Conservation (phyloP, 2,113 vertebrate genomes). For the Nansenia antarctica region DNA sequence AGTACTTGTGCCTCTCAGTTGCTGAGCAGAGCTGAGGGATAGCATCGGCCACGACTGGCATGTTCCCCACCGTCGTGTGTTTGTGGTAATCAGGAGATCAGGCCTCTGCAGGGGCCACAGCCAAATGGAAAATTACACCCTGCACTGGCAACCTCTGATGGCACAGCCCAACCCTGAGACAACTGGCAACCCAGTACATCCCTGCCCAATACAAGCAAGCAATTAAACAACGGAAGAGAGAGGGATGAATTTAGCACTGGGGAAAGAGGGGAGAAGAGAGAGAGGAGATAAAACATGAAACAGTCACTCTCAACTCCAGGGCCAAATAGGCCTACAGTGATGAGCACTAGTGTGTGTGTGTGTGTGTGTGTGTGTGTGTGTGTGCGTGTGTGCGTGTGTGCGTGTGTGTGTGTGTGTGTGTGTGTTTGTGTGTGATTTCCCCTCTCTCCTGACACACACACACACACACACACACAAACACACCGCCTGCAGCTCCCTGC, state of each 20-base stretch:
- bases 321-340: too few relatives aligned
- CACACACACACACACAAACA: not conserved
- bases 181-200: not conserved
- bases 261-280: not conserved
- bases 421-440: conserved; percentile 4
- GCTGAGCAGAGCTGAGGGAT: too few relatives aligned
- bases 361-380: conserved; percentile 8
- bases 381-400: not conserved
- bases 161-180: too few relatives aligned
- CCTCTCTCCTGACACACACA: too few relatives aligned
- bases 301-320: conserved; percentile 4
- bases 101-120: conserved; percentile 29
- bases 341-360: not conserved
- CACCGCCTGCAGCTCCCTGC: conserved; percentile 71
- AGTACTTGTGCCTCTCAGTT: too few relatives aligned
- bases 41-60: not conserved
- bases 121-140: conserved; percentile 47
- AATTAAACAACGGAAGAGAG: not conserved
- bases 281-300: conserved; percentile 12
- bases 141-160: not conserved
- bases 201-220: not conserved
- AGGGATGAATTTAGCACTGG: too few relatives aligned
- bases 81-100: conserved; percentile 4
- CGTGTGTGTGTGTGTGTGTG: conserved; percentile 6
- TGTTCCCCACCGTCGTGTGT: too few relatives aligned